These are phyloP conservation scores for Drosophila takahashii DNA, from an alignment of 1,140 invertebrate genomes.

Conservation along the genomic window DNA sequence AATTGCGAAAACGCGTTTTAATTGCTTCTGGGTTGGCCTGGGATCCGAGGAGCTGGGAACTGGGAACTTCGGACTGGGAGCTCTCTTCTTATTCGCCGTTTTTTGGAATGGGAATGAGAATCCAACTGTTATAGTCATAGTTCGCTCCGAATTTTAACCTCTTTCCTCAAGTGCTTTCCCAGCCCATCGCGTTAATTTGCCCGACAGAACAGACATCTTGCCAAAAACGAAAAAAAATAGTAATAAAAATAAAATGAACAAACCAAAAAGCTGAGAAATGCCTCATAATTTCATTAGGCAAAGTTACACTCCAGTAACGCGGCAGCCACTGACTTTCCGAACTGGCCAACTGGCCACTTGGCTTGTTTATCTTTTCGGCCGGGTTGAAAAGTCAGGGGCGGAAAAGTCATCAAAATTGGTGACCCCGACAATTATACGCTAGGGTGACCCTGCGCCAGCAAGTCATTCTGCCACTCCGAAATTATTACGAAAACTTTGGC, in stretches of 20 bases:
- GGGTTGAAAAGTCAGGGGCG: constrained; percentile 15
- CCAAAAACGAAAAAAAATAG: constrained; percentile 34
- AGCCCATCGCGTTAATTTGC: constrained; percentile 52
- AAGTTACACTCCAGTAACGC: constrained; percentile 62
- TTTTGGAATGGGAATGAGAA: constrained; percentile 29
- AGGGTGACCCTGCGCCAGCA: constrained; percentile 24
- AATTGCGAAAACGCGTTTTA: constrained; percentile 83
- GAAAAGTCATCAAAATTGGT: constrained; percentile 45
- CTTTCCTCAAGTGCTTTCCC: constrained; percentile 56
- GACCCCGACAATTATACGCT: constrained; percentile 46
- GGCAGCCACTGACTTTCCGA: constrained; percentile 13
- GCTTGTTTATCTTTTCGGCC: constrained; percentile 37
- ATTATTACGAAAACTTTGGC: constrained; percentile 32
- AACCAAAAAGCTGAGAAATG: constrained; percentile 35
- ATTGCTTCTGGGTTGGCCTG: constrained; percentile 68
- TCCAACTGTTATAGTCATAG: constrained; percentile 40
- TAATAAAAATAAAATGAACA: constrained; percentile 20
- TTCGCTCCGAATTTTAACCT: constrained; percentile 39
- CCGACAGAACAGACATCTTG: constrained; percentile 43
- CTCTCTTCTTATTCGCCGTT: constrained; percentile 12
- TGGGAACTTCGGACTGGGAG: constrained; percentile 2
- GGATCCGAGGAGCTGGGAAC: constrained; percentile 19
- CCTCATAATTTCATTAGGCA: constrained; percentile 61
- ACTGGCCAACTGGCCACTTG: constrained; percentile 33
- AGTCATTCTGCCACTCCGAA: constrained; percentile 36